These are phyloP conservation scores for Parambassis ranga DNA, from an alignment of 2,797 vertebrate genomes.

Conservation along the genomic window DNA sequence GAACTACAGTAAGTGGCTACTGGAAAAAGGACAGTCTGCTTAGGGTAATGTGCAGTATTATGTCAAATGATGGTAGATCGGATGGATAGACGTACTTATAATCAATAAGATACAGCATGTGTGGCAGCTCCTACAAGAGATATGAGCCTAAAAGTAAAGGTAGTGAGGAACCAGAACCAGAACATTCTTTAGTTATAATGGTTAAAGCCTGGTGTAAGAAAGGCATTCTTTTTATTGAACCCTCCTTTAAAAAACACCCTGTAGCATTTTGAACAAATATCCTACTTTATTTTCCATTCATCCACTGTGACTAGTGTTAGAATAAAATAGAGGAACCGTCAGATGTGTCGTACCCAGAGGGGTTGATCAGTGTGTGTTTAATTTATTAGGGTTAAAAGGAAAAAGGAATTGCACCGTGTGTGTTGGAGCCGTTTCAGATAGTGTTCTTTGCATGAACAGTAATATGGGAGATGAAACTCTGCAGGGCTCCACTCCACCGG, in stretches of 20 bases:
- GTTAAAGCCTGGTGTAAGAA: too few species aligned
- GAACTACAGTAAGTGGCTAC: constrained; percentile 12
- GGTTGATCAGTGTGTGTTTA: constrained; percentile 5
- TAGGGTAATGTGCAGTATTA: too few species aligned
- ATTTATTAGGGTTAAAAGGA: neutral
- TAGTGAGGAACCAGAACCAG: too few species aligned
- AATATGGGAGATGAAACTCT: constrained; percentile 23
- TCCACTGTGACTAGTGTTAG: neutral
- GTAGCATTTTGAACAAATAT: neutral
- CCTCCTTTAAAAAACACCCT: neutral
- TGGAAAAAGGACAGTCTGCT: constrained; percentile 10
- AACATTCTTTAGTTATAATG: too few species aligned
- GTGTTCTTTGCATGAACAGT: constrained; percentile 9
- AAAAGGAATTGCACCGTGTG: neutral
- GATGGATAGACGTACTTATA: too few species aligned
- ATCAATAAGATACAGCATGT: too few species aligned
- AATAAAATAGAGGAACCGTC: neutral
- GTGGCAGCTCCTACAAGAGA: too few species aligned
- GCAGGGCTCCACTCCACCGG: constrained; percentile 28
- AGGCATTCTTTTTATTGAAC: neutral
- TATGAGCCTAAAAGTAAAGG: too few species aligned
- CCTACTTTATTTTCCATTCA: neutral
- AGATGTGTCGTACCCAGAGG: neutral
- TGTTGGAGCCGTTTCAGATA: constrained; percentile 12
- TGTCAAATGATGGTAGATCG: too few species aligned